These are phyloP conservation scores for Scatophagus argus DNA, from an alignment of 2,113 vertebrate genomes.

Conservation along the genomic window DNA sequence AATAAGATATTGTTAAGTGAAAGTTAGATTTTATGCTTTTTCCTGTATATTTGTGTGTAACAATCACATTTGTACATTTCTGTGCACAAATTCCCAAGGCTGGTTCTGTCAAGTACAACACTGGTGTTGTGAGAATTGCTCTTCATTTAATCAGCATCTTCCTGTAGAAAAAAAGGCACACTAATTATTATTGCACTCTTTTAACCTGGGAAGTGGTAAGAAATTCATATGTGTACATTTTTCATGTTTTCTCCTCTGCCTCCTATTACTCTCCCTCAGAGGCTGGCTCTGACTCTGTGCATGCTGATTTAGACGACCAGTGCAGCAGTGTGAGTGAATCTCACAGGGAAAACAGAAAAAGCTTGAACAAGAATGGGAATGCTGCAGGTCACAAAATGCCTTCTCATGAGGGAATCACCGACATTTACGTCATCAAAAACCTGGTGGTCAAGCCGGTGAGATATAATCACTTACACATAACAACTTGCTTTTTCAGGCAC, in stretches of 20 bases:
- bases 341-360: slow-evolving; percentile 38
- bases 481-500: background rate
- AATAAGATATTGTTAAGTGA: background rate
- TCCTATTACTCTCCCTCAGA: slow-evolving; percentile 51
- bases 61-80: background rate
- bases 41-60: background rate
- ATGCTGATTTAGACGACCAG: slow-evolving; percentile 73
- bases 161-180: too few species aligned
- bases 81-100: too few species aligned
- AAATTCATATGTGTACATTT: background rate
- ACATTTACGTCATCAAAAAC: slow-evolving; percentile 78
- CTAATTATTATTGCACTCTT: too few species aligned
- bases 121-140: too few species aligned
- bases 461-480: slow-evolving; percentile 7
- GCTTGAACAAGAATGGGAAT: background rate
- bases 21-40: background rate
- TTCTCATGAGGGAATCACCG: slow-evolving; percentile 54
- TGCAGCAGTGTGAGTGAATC: slow-evolving; percentile 55
- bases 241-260: background rate
- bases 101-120: too few species aligned
- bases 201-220: background rate
- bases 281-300: slow-evolving; percentile 73
- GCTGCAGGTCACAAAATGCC: slow-evolving; percentile 14
- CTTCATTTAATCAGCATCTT: too few species aligned
- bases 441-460: slow-evolving; percentile 79